A percentile compares a stretch with the other conserved stretches of the same genome.
Conservation (phyloP, 2,888 invertebrate genomes). For the Helleia helle region DNA sequence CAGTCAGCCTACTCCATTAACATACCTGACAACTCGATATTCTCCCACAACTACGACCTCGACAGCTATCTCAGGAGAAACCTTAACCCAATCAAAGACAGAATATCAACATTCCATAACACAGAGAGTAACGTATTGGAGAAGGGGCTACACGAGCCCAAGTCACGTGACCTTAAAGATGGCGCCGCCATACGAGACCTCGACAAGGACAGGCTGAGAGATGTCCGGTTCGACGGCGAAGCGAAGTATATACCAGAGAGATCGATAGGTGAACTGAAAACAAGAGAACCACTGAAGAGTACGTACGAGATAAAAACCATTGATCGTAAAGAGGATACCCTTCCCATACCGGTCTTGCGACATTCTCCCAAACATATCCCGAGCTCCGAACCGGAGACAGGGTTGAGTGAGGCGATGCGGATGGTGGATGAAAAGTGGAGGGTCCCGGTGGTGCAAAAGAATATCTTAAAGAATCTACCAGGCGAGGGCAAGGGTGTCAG, state of each 20-base stretch:
- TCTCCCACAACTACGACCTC: constrained; percentile 54
- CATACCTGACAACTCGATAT: constrained; percentile 56
- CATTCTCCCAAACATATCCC: constrained; percentile 47
- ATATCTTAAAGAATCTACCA: constrained; percentile 62
- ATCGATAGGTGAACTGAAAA: no score
- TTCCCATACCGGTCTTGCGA: constrained; percentile 77
- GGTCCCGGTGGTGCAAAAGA: constrained; percentile 79
- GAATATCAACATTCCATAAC: no score
- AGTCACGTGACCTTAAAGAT: no score
- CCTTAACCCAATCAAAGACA: constrained; percentile 43
- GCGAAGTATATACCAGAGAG: neutral
- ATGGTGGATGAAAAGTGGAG: constrained; percentile 62
- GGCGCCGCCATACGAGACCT: neutral
- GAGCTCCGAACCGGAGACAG: constrained; percentile 21
- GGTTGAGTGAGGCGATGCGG: constrained; percentile 52
- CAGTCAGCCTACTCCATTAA: constrained; percentile 53
- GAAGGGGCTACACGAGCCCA: neutral
- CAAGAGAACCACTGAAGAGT: no score
- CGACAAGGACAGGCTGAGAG: no score
- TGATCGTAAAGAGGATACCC: constrained; percentile 44
- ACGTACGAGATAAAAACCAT: no score
- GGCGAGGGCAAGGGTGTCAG: constrained; percentile 62
- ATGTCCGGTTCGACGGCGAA: neutral
- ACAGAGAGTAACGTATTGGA: neutral
- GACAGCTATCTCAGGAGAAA: constrained; percentile 54